Base-by-base conservation (phyloP, 1,140 invertebrate genomes). In the Calosoma granatense region DNA sequence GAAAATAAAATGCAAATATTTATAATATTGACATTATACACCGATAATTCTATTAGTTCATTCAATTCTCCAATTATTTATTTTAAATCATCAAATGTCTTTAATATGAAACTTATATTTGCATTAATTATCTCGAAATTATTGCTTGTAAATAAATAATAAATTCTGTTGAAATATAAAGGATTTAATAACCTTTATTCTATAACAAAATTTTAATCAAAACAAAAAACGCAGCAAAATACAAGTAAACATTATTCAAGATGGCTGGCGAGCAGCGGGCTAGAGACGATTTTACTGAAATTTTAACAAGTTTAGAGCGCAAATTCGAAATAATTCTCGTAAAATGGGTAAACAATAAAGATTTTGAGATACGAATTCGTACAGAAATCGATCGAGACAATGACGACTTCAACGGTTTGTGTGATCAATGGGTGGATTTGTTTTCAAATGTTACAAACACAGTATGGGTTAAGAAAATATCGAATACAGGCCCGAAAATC, bases 391-490 rank as follows among this genome's bases (percentile, higher is more conserved):
- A 56, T 9, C 56, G 61, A 43, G 60, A 70, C 39, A 64, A 61
- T 57, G 63, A 70, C 9, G 68, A 71, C 57, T 70, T 66, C 54
- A 70, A 71, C 59, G 59, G 53, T 14, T 55, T 69, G 14, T 71
- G 70, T 53, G 70, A 71, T 60, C 60, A 69, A 59, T 71, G 68
- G 68, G 70, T 70, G 22, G 66, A 70, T 56, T 26, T 67, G 51
- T 71, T 71, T 62, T 70, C 70, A 22, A 57, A 64, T 21, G 60
- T 64, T 30, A 70, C 70, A 20, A 61, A 66, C 36, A 71, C 70
- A 47, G 60, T 69, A 59, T 71, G 70, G 70, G 70, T 66, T 20
- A 69, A 70, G 56, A 71, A 71, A 61, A 67, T 68, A 56, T 71
- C 70, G 39, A 71, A 71, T 59, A 70, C 68, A 6, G 70, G 70